phyloP scores from a whole-genome alignment of 2,888 invertebrate genomes.

The Philonicus albiceps region DNA sequence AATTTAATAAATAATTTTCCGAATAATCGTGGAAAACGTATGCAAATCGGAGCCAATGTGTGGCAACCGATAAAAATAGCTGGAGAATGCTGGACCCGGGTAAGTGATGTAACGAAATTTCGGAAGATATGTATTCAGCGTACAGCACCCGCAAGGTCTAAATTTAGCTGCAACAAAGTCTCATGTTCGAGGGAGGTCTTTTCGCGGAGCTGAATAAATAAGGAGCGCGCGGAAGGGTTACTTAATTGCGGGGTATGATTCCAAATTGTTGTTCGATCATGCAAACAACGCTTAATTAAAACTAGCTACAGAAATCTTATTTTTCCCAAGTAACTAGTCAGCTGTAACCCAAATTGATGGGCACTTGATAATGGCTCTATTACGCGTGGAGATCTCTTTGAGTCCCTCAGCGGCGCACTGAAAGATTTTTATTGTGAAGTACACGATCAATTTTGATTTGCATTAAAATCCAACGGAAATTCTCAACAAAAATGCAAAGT shows the following conservation, averaged over 20 bases:
- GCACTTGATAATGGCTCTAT: constrained; percentile 1
- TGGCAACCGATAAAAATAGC: constrained; percentile 20
- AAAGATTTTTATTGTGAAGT: constrained; percentile 25
- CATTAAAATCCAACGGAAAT: constrained; percentile 23
- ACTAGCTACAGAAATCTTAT: not conserved
- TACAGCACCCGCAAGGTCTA: not conserved
- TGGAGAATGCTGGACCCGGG: not conserved
- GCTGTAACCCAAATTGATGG: not conserved
- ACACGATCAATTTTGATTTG: constrained; percentile 2
- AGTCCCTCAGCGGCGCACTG: not conserved
- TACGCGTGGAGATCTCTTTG: not conserved
- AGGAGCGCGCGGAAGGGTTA: not conserved
- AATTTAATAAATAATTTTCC: not conserved
- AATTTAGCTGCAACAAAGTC: not conserved
- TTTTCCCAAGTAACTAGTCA: not conserved
- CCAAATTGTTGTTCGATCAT: not conserved
- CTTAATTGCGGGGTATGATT: not conserved
- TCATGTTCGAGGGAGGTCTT: not conserved
- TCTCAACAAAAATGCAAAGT: not conserved
- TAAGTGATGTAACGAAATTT: constrained; percentile 13
- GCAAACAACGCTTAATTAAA: not conserved
- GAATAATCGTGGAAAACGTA: not conserved
- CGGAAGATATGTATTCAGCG: not conserved
- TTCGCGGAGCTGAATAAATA: not conserved
- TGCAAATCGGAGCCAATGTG: constrained; percentile 15